Percentiles rank a stretch among this genome's conserved stretches.
Evolutionary conservation across 2,888 invertebrate genomes (phyloP).

Genomic region (Axea sp.): DNA sequence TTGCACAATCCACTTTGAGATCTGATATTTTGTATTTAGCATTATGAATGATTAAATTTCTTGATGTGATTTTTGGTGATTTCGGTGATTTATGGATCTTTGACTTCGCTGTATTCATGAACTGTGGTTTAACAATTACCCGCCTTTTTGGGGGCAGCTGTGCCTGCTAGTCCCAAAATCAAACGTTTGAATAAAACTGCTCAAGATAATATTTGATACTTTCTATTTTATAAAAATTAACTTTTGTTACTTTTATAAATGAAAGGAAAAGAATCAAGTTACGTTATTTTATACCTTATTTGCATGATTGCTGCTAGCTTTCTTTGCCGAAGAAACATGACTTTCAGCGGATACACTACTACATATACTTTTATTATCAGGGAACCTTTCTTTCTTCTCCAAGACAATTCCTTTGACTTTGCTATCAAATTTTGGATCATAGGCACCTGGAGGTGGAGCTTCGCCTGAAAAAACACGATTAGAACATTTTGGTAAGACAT

Average conservation of each 20-base stretch:
- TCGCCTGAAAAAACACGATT: slow-evolving; percentile 74
- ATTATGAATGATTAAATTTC: slow-evolving; percentile 68
- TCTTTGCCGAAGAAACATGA: slow-evolving; percentile 68
- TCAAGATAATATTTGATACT: background rate
- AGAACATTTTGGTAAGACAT: too few relatives aligned
- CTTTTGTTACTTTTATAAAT: slow-evolving; percentile 66
- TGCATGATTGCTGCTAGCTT: slow-evolving; percentile 61
- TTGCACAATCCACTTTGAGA: slow-evolving; percentile 73
- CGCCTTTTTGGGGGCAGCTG: slow-evolving; percentile 73
- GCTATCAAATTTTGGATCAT: slow-evolving; percentile 79
- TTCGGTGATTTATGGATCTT: slow-evolving; percentile 47
- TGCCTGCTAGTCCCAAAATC: slow-evolving; percentile 25
- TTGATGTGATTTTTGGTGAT: slow-evolving; percentile 45
- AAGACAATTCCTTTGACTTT: slow-evolving; percentile 78
- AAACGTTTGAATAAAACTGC: slow-evolving; percentile 17
- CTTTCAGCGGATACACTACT: slow-evolving; percentile 74
- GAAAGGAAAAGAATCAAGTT: too few relatives aligned
- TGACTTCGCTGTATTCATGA: slow-evolving; percentile 22
- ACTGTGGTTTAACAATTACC: slow-evolving; percentile 62
- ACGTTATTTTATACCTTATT: slow-evolving; percentile 68
- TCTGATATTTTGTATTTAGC: slow-evolving; percentile 71
- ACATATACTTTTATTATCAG: slow-evolving; percentile 75
- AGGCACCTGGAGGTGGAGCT: slow-evolving; percentile 81
- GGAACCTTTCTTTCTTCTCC: slow-evolving; percentile 76
- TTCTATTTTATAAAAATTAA: too few relatives aligned